Percentiles rank a stretch among this genome's conserved stretches.
Conservation (phyloP, 64 coral and sea anemone species). For the Acropora tenuis region DNA sequence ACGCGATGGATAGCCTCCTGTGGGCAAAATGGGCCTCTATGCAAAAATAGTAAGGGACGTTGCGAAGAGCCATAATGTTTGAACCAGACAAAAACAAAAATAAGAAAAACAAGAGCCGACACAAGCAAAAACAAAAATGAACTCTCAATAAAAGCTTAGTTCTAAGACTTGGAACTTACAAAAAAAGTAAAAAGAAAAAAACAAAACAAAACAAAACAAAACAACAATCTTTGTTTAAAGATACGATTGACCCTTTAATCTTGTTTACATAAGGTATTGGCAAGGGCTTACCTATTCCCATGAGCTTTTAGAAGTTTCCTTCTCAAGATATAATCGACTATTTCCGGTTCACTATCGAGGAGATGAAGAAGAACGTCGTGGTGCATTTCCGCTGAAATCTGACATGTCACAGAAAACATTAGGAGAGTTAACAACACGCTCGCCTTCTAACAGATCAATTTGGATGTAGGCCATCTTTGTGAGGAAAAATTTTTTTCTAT, state of each 20-base stretch:
- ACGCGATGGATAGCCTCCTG: too few species aligned
- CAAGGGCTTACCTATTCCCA: constrained; percentile 78
- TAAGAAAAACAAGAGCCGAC: background rate
- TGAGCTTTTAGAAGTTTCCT: constrained; percentile 64
- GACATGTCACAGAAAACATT: background rate
- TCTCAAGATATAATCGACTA: constrained; percentile 91
- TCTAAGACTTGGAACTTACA: background rate
- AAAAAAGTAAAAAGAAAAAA: background rate
- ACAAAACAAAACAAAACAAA: too few species aligned
- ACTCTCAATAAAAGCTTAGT: background rate
- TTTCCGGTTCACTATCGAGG: constrained; percentile 92
- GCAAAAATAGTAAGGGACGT: background rate
- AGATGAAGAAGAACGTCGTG: constrained; percentile 86
- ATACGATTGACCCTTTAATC: background rate
- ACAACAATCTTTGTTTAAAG: background rate
- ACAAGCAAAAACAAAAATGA: background rate
- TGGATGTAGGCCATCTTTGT: too few species aligned
- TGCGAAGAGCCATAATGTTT: background rate
- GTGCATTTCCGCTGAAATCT: constrained; percentile 90
- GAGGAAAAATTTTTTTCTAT: too few species aligned
- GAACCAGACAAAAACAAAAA: background rate
- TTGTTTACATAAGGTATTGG: background rate
- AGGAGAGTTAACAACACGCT: background rate
- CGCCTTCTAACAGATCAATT: too few species aligned
- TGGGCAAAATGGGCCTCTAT: too few species aligned